phyloP scores from a whole-genome alignment of 2,113 vertebrate genomes.

The Varanus salvator region DNA sequence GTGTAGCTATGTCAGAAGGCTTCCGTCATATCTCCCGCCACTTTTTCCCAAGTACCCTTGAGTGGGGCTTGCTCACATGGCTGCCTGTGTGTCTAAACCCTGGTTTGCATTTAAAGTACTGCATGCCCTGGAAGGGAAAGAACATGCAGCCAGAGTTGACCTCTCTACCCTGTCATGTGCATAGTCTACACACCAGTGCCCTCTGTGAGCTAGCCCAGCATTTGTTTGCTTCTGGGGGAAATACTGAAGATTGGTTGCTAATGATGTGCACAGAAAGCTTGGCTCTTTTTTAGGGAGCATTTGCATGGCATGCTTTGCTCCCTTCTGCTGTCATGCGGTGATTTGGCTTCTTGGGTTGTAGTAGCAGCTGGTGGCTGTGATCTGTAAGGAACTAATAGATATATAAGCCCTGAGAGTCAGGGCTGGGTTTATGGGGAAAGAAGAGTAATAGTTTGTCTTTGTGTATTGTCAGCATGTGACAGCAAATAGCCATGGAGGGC shows the following conservation, averaged over 20 bases:
- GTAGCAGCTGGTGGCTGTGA: not conserved
- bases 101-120: not conserved
- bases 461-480: not conserved
- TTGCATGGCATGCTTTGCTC: not conserved
- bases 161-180: not conserved
- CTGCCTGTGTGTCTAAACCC: not conserved
- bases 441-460: not conserved
- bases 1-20: not conserved
- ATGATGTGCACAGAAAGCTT: conserved; percentile 53
- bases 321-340: not conserved
- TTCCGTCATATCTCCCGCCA: not conserved
- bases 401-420: not conserved
- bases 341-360: not conserved
- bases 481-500: not conserved
- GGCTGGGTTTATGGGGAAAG: not conserved
- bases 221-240: not conserved
- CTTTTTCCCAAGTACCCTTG: not conserved
- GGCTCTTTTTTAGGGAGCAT: not conserved
- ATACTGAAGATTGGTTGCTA: not conserved
- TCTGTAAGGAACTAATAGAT: not conserved
- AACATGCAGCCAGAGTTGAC: not conserved
- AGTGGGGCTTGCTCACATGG: not conserved
- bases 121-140: too few species aligned
- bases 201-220: not conserved
- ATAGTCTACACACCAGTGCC: not conserved